Conservation (phyloP, 2,113 vertebrate genomes). For the Pontoporia blainvillei region DNA sequence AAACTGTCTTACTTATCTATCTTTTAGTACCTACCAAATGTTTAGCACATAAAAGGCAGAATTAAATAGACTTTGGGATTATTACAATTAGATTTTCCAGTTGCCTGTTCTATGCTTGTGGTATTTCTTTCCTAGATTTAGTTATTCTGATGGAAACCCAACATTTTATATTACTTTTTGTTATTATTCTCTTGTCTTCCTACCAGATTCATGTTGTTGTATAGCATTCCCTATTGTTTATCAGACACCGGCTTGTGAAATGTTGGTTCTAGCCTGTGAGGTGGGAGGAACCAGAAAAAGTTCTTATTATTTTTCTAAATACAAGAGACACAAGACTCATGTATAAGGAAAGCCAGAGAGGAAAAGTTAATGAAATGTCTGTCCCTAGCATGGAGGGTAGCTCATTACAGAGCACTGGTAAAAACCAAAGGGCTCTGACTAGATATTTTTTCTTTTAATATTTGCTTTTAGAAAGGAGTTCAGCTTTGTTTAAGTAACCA, state of each 20-base stretch:
- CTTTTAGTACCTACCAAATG: background rate
- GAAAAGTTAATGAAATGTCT: background rate
- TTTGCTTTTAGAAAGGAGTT: background rate
- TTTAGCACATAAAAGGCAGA: background rate
- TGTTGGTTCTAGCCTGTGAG: background rate
- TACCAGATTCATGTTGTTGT: background rate
- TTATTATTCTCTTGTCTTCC: background rate
- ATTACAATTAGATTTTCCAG: background rate
- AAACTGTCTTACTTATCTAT: background rate
- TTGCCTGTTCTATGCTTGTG: background rate
- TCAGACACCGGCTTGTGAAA: background rate
- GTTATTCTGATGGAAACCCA: background rate
- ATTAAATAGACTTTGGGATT: conserved; percentile 7
- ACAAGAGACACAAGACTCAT: background rate
- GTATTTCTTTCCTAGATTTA: background rate
- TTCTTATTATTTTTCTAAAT: background rate
- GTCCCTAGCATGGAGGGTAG: background rate
- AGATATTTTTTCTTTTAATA: background rate
- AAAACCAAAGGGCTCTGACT: background rate
- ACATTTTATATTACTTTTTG: background rate
- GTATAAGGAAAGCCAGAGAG: background rate
- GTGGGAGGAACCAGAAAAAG: background rate
- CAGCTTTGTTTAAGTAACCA: background rate
- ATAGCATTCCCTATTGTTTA: background rate
- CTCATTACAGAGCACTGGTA: background rate